phyloP scores from a whole-genome alignment of 2,888 invertebrate species.

The Drosophila dives region DNA sequence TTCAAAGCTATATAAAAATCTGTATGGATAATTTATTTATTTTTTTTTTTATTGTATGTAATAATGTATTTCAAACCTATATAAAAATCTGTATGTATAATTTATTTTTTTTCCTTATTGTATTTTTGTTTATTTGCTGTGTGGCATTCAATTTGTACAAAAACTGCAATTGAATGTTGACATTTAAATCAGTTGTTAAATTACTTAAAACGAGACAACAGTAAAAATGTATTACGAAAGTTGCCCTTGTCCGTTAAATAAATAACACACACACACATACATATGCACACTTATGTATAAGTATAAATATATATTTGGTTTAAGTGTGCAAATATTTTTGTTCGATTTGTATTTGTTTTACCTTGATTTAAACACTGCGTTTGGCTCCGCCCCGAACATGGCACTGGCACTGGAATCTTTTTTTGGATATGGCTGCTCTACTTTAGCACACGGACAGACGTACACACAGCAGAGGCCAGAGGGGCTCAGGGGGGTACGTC shows the following conservation, averaged over 20 bases:
- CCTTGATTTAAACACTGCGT: slow-evolving; percentile 72
- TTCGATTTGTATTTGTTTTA: slow-evolving; percentile 78
- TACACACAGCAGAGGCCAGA: slow-evolving; percentile 21
- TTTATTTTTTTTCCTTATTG: slow-evolving; percentile 12
- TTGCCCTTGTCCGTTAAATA: slow-evolving; percentile 35
- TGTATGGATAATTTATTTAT: not conserved
- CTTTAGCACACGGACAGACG: slow-evolving; percentile 47
- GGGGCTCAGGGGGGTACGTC: not conserved
- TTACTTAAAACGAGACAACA: slow-evolving; percentile 65
- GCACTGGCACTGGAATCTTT: slow-evolving; percentile 49
- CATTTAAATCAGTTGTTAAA: slow-evolving; percentile 72
- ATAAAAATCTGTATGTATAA: not conserved
- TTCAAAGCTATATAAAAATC: not conserved
- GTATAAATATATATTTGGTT: slow-evolving; percentile 11
- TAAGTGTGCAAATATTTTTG: slow-evolving; percentile 73
- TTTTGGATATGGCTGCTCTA: slow-evolving; percentile 56
- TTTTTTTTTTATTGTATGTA: slow-evolving; percentile 11
- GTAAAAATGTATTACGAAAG: slow-evolving; percentile 24
- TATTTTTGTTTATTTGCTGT: slow-evolving; percentile 31
- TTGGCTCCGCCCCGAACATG: slow-evolving; percentile 76
- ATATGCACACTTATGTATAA: not conserved
- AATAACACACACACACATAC: slow-evolving; percentile 26
- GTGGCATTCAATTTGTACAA: slow-evolving; percentile 17
- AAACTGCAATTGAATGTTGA: slow-evolving; percentile 59
- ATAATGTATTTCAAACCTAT: not conserved